These are phyloP conservation scores for Empidonax alnorum DNA, from an alignment of 2,113 vertebrate species.

Conservation along the genomic window DNA sequence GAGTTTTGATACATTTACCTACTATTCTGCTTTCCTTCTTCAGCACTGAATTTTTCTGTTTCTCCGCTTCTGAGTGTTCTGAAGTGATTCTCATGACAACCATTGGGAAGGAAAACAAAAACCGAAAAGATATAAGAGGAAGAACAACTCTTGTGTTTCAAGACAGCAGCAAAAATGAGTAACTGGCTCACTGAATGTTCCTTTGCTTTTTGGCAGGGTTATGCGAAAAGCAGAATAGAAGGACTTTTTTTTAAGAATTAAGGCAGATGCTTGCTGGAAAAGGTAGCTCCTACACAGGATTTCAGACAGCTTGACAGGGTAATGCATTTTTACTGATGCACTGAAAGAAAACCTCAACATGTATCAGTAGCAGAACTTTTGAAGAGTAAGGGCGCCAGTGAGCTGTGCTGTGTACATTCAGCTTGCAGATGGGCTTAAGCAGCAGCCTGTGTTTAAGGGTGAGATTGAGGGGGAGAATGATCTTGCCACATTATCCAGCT, in stretches of 20 bases:
- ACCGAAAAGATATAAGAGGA: background rate
- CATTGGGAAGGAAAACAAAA: background rate
- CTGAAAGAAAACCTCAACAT: background rate
- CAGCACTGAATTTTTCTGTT: background rate
- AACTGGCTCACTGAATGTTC: background rate
- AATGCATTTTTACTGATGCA: background rate
- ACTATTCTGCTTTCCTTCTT: background rate
- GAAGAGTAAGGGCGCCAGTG: accelerated
- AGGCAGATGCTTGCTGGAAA: background rate
- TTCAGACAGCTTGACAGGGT: background rate
- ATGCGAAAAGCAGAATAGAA: background rate
- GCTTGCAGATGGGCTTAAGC: background rate
- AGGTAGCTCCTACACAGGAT: background rate
- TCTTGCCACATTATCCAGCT: background rate
- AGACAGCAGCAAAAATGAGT: background rate
- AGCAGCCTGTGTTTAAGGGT: background rate
- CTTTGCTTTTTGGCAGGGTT: background rate
- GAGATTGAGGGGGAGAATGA: background rate
- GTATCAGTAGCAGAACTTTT: background rate
- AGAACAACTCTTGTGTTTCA: background rate
- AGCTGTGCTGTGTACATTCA: background rate
- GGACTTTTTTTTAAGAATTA: background rate
- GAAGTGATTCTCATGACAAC: background rate
- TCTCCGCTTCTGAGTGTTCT: background rate
- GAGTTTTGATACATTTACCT: background rate